Conservation (phyloP, 2,888 invertebrate species). For the Phaedon cochleariae region DNA sequence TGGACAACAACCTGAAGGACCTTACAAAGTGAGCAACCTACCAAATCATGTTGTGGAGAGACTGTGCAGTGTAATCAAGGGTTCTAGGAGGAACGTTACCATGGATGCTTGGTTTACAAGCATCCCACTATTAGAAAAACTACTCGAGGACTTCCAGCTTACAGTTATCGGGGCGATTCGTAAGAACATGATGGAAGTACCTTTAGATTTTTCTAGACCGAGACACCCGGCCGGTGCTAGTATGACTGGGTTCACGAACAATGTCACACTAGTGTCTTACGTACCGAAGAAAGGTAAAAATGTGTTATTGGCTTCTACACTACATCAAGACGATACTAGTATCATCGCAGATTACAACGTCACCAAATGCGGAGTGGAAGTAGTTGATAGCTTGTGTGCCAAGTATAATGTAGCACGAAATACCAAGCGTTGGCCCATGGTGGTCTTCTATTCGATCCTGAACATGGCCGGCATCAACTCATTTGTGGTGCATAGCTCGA, state of each 20-base stretch:
- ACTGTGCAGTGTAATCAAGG: constrained; percentile 19
- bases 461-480: too few species aligned
- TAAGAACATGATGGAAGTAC: constrained; percentile 29
- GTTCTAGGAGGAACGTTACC: constrained; percentile 30
- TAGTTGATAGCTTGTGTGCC: too few species aligned
- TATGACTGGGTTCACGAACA: constrained; percentile 22
- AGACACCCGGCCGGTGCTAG: constrained; percentile 19
- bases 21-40: constrained; percentile 19
- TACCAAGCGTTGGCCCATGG: too few species aligned
- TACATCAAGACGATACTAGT: too few species aligned
- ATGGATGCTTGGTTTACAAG: constrained; percentile 34
- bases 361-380: too few species aligned
- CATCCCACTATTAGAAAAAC: constrained; percentile 6
- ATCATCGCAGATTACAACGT: too few species aligned
- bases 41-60: constrained; percentile 21
- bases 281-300: too few species aligned
- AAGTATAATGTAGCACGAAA: too few species aligned
- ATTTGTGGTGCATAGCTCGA: too few species aligned
- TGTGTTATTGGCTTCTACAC: too few species aligned
- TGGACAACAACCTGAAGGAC: constrained; percentile 32
- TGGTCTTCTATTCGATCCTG: too few species aligned
- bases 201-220: constrained; percentile 22
- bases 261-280: constrained; percentile 24
- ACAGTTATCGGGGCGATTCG: constrained; percentile 29
- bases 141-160: constrained; percentile 23